Base-by-base conservation (phyloP, 2,113 vertebrate species). In the Pachycephala philippinensis region DNA sequence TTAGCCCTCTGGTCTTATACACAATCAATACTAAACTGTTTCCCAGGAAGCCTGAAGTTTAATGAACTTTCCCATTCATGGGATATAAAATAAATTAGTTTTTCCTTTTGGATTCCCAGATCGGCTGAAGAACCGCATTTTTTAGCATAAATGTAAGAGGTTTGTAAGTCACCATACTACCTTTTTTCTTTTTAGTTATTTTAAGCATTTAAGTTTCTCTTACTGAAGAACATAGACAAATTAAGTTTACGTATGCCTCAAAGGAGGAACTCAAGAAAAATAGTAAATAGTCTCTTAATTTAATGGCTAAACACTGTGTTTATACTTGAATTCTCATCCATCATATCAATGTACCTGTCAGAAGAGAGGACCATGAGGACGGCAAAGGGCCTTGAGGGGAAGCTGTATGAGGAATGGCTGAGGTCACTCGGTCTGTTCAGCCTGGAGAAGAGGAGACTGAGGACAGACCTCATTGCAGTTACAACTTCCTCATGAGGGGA, bases 401-500 rank as follows among this genome's bases (percentile, higher is more conserved):
- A 80, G 5, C 8, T 7, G 1, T 7, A 9, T 2, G 9, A 42
- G 11, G 21, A 64, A 14, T 0, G 9, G 7, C 35, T 64, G 42
- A 71, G 26, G 16, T 11, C n/a, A 35, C 31, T 40, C 4, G 20
- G 0, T n/a, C 30, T 54, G 40, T 2, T 35, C 16, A 47, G 35
- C 19, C 19, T 63, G 64, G 27, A n/a, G 19, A 28, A 35, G 6
- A 74, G 44, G 11, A 18, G 21, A 69, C 5, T 2, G 39, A 52
- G 22, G 28, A 12, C 12, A 61, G 28, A 54, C 1, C 10, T 10
- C 30, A 40, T 0, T 21, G 28, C 28, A 64, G 28, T 4, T 19
- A 1, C n/a, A 56, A 0, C 15, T 56, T 47, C 40, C n/a, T 33
- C 0, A 0, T n/a, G 49, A 74, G 19, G 6, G n/a, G 10, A 65